A percentile compares a stretch with the other conserved stretches of the same genome.
These are phyloP conservation scores for Miichthys miiuy DNA, from an alignment of 2,797 vertebrate species.

Conservation along the genomic window DNA sequence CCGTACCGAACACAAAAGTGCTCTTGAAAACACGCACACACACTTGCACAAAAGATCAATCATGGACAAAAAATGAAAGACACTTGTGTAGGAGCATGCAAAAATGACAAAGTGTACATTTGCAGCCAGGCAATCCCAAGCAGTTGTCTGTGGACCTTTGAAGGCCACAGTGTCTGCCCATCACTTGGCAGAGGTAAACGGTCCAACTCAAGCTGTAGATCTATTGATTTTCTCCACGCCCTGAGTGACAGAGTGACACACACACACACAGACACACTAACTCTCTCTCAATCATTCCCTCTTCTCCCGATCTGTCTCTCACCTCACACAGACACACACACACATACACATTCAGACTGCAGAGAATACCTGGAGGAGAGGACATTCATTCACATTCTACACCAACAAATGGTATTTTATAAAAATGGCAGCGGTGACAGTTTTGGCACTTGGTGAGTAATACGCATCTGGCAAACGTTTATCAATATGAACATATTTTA, in stretches of 20 bases:
- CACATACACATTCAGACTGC: conserved; percentile 33
- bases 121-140: conserved; percentile 26
- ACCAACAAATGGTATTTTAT: conserved; percentile 63
- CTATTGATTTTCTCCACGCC: conserved; percentile 74
- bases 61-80: conserved; percentile 15
- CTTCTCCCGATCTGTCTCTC: conserved; percentile 40
- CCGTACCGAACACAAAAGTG: conserved; percentile 15
- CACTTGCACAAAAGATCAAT: conserved; percentile 27
- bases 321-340: conserved; percentile 20
- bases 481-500: conserved; percentile 54
- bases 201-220: conserved; percentile 67
- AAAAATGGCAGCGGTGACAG: conserved; percentile 66
- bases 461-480: conserved; percentile 47
- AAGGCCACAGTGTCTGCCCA: conserved; percentile 68
- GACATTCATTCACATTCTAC: conserved; percentile 59
- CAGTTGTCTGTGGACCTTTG: conserved; percentile 53
- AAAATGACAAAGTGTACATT: conserved; percentile 26
- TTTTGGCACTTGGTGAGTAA: conserved; percentile 43
- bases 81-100: conserved; percentile 24
- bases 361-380: conserved; percentile 66
- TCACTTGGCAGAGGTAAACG: conserved; percentile 75
- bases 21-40: conserved; percentile 9
- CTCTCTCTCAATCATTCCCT: conserved; percentile 52
- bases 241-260: conserved; percentile 66
- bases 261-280: conserved; percentile 30